phyloP scores from a whole-genome alignment of 2,113 vertebrate species.

The Hyla sarda region DNA sequence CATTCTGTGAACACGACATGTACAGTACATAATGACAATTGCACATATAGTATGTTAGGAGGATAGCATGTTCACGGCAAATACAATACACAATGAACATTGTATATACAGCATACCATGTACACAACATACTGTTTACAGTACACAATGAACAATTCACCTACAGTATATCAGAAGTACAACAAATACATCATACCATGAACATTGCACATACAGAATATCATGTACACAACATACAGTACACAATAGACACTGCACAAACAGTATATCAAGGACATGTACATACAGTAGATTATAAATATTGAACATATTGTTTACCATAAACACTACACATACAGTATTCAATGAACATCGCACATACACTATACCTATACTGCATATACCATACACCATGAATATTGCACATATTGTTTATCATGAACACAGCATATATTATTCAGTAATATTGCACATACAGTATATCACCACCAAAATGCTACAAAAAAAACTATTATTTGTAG shows the following conservation, averaged over 20 bases:
- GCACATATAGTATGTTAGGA: not conserved
- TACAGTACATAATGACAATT: not conserved
- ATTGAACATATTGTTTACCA: not conserved
- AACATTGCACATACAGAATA: not conserved
- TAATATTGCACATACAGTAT: too few species aligned
- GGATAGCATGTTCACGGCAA: too few species aligned
- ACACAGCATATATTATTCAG: too few species aligned
- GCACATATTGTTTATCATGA: not conserved
- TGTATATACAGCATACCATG: not conserved
- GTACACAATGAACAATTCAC: not conserved
- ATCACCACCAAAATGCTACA: not conserved
- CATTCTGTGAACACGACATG: not conserved
- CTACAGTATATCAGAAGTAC: not conserved
- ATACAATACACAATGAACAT: not conserved
- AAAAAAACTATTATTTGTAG: too few species aligned
- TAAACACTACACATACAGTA: not conserved
- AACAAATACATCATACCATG: not conserved
- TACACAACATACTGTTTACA: too few species aligned
- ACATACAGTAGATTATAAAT: too few species aligned
- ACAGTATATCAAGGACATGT: not conserved
- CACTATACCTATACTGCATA: too few species aligned
- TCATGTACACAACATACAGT: not conserved
- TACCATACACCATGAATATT: too few species aligned
- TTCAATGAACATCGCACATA: not conserved
- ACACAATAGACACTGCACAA: not conserved